phyloP scores from a whole-genome alignment of 2,113 vertebrate genomes.

The Balaeniceps rex region DNA sequence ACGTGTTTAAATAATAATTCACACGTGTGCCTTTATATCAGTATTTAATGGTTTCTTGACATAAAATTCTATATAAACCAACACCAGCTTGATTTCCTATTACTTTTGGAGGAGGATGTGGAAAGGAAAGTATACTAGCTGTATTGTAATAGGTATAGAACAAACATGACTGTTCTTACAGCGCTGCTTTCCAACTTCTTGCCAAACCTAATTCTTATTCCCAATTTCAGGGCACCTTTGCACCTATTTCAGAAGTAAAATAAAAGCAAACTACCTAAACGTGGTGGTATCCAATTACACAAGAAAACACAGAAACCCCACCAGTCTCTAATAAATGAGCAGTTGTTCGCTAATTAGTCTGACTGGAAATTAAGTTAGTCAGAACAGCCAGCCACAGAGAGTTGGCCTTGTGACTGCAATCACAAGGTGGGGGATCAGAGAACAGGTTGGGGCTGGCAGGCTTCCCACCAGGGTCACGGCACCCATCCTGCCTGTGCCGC shows the following conservation, averaged over 20 bases:
- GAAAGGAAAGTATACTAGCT: background rate
- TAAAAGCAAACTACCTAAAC: background rate
- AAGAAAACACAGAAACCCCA: background rate
- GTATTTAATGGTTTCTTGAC: background rate
- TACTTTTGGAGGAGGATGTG: background rate
- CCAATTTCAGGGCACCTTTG: background rate
- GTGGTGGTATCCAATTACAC: background rate
- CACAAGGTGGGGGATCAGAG: background rate
- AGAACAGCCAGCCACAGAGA: background rate
- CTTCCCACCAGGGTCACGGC: background rate
- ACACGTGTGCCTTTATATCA: background rate
- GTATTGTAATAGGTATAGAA: background rate
- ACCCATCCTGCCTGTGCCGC: background rate
- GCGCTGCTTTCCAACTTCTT: background rate
- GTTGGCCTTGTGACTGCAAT: slow-evolving; percentile 1
- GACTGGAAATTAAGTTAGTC: background rate
- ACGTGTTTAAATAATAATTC: background rate
- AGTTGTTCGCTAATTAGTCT: background rate
- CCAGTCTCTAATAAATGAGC: background rate
- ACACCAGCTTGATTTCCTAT: background rate
- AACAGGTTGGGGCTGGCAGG: background rate
- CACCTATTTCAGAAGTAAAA: background rate
- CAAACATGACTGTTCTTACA: background rate
- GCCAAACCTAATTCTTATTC: background rate
- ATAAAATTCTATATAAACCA: background rate